Evolutionary conservation across 2,113 vertebrate species (phyloP).

Genomic region (Phalacrocorax aristotelis): DNA sequence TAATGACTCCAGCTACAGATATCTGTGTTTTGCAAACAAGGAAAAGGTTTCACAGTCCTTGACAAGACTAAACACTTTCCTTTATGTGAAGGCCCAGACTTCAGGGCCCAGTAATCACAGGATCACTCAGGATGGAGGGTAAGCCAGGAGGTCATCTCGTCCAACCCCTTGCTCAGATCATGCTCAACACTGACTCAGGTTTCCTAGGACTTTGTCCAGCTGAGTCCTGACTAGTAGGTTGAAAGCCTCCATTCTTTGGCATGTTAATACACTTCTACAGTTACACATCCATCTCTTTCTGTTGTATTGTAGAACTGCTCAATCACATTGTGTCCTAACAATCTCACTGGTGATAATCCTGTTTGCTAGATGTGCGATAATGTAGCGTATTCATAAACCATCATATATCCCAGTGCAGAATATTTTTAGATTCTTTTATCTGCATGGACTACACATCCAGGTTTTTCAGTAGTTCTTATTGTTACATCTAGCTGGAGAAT

Average conservation of each 20-base stretch:
- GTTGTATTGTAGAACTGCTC: neutral
- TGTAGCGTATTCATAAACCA: neutral
- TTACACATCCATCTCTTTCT: neutral
- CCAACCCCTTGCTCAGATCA: neutral
- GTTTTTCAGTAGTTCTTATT: neutral
- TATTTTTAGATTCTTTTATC: neutral
- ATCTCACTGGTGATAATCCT: neutral
- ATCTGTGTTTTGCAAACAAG: neutral
- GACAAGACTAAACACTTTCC: neutral
- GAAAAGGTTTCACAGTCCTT: neutral
- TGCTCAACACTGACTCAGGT: neutral
- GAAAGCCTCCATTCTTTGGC: neutral
- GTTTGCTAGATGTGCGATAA: neutral
- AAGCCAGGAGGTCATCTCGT: neutral
- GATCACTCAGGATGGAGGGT: neutral
- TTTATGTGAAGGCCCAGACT: neutral
- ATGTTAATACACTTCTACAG: neutral
- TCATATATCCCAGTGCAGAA: neutral
- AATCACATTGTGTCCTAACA: neutral
- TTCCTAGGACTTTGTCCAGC: neutral
- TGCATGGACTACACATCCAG: neutral
- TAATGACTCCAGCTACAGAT: neutral
- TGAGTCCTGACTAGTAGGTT: neutral
- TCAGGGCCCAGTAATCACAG: neutral
- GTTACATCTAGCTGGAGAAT: neutral